phyloP scores from a whole-genome alignment of 2,888 invertebrate genomes.

The Tachina lurida region DNA sequence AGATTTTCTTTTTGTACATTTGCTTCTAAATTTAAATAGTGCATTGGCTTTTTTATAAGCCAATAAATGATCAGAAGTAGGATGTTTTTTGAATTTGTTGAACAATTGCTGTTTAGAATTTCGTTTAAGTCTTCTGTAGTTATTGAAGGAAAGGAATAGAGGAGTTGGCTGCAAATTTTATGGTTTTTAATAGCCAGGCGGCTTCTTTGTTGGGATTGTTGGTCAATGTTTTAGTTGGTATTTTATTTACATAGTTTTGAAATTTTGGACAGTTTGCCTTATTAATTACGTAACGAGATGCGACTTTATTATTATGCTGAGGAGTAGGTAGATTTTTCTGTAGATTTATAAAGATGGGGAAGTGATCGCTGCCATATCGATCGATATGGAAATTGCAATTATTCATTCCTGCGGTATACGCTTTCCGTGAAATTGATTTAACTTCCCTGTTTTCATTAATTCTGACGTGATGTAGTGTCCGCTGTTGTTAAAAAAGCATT shows the following conservation, averaged over 20 bases:
- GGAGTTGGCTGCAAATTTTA: constrained; percentile 2
- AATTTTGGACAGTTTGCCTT: constrained; percentile 17
- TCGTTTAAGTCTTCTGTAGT: background rate
- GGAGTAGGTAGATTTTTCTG: background rate
- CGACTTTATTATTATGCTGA: background rate
- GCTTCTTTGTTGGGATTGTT: constrained; percentile 34
- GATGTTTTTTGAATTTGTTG: constrained; percentile 32
- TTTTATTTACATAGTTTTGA: background rate
- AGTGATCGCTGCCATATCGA: constrained; percentile 58
- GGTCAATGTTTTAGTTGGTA: background rate
- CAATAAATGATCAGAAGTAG: constrained; percentile 6
- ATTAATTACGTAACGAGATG: constrained; percentile 4
- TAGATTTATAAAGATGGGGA: no score
- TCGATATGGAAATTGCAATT: no score
- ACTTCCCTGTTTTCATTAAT: no score
- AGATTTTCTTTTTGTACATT: no score
- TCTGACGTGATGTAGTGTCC: no score
- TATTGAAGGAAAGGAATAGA: background rate
- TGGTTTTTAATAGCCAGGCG: constrained; percentile 32
- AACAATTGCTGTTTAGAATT: constrained; percentile 13
- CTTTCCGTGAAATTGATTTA: no score
- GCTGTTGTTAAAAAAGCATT: no score
- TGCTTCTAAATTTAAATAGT: no score
- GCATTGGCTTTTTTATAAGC: constrained; percentile 48
- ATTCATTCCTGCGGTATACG: no score